phyloP scores from a whole-genome alignment of 1,140 invertebrate genomes.

The Drosophila serrata region DNA sequence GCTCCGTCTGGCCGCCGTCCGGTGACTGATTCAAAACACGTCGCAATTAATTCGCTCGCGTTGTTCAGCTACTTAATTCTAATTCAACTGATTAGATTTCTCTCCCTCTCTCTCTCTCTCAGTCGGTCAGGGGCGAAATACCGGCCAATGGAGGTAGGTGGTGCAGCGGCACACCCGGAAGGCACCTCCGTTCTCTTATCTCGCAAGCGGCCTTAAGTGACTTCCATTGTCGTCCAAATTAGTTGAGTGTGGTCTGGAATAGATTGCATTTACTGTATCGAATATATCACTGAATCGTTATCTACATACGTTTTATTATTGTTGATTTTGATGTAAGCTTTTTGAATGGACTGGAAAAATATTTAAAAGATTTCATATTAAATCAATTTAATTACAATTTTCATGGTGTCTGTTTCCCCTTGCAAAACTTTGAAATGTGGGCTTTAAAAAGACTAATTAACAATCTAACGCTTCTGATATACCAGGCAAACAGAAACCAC shows the following conservation, averaged over 20 bases:
- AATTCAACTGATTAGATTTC: slow-evolving; percentile 70
- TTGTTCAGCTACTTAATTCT: slow-evolving; percentile 49
- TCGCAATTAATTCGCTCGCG: slow-evolving; percentile 8
- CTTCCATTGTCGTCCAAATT: slow-evolving; percentile 3
- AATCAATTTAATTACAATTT: no score
- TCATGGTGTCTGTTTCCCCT: no score
- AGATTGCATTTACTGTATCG: not conserved
- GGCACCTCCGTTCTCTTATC: not conserved
- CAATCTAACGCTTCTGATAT: no score
- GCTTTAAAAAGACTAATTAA: no score
- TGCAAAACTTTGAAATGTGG: no score
- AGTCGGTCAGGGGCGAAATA: not conserved
- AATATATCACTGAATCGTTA: not conserved
- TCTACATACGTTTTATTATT: not conserved
- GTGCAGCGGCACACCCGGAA: slow-evolving; percentile 1
- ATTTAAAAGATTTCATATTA: no score
- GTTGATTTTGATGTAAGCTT: not conserved
- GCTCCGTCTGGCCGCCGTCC: slow-evolving; percentile 1
- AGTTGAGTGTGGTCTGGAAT: slow-evolving; percentile 10
- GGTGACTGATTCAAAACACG: slow-evolving; percentile 22
- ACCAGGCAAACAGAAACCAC: no score
- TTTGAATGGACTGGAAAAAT: no score
- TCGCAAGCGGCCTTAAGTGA: not conserved
- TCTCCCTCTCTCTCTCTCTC: slow-evolving; percentile 1
- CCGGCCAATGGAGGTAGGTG: not conserved